Evolutionary conservation across 2,888 invertebrate species (phyloP), one percentile per base, ranked within the genome.

Genomic region (Cyclophora albipunctata): DNA sequence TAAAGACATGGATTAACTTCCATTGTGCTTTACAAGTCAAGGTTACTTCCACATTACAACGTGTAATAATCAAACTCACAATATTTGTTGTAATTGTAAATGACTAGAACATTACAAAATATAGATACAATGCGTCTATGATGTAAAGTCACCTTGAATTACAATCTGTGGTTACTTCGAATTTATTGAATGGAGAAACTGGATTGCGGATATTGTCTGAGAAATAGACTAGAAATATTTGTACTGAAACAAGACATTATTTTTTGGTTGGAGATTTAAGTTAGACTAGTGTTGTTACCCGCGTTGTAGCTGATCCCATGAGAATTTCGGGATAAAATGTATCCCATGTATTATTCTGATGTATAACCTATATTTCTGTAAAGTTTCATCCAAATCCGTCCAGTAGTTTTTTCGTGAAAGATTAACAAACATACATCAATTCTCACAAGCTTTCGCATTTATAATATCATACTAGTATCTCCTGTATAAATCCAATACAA

Each of bases 71-170:
- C 37, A 37, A 37, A 37, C 4, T 37, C n/a, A 20, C 20, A 20
- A 5, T 37, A 45, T 49, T 48, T 49, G 55, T 50, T 20, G 52
- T 58, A 54, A 58, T 55, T 57, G 58, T 57, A 58, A 57, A 60
- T 57, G 57, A 55, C 52, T 49, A 55, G 54, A 53, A 49, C 45
- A 47, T 58, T 57, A 50, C 51, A 47, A 55, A 45, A 60, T 48
- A 45, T 40, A 47, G 50, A 53, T 50, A 56, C 55, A 58, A 50
- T 50, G 51, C 49, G 33, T 40, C 47, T 48, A 48, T 57, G 50
- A 44, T 48, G 60, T 48, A 58, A 56, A 54, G 46, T 60, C 46
- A 55, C 58, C 58, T 58, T 57, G 58, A 55, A 54, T 42, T 46
- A 43, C 47, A 34, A 46, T 52, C 48, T 54, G 46, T 47, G 46